Conservation (phyloP, 37 sponge, comb jelly and placozoan genomes). For the Theonella swinhoei region DNA sequence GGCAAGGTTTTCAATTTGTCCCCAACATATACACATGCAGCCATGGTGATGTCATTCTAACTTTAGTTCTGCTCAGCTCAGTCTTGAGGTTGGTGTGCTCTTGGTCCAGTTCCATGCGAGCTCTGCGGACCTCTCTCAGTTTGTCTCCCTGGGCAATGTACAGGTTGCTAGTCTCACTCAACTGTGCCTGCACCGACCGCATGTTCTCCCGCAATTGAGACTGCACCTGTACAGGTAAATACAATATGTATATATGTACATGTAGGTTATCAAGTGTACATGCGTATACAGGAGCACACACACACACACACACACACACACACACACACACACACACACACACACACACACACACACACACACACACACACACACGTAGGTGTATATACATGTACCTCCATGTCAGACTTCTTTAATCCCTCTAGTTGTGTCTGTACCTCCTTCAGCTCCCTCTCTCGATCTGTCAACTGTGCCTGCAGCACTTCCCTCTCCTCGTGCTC, state of each 20-base stretch:
- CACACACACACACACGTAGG: too few relatives aligned
- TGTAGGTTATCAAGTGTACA: not conserved
- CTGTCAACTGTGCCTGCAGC: not conserved
- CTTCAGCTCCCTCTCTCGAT: not conserved
- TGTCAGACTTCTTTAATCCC: not conserved
- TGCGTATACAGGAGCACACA: too few relatives aligned
- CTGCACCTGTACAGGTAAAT: not conserved
- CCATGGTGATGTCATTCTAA: too few relatives aligned
- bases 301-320: slow-evolving; percentile 21
- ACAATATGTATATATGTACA: slow-evolving; percentile 6
- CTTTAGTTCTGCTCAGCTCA: slow-evolving; percentile 3
- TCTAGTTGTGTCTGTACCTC: not conserved
- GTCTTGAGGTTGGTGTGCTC: slow-evolving; percentile 34
- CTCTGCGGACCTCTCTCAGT: slow-evolving; percentile 36
- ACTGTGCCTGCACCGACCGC: slow-evolving; percentile 21
- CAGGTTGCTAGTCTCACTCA: slow-evolving; percentile 30
- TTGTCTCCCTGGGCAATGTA: slow-evolving; percentile 36
- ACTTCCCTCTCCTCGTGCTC: not conserved
- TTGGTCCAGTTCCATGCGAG: slow-evolving; percentile 25
- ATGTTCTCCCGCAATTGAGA: slow-evolving; percentile 14
- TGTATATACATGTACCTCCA: slow-evolving; percentile 13
- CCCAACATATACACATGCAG: too few relatives aligned
- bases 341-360: too few relatives aligned
- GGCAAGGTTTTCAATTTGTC: too few relatives aligned
- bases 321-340: slow-evolving; percentile 22